Evolutionary conservation across 2,888 invertebrate species (phyloP).

Genomic region (Neelides folsomi): DNA sequence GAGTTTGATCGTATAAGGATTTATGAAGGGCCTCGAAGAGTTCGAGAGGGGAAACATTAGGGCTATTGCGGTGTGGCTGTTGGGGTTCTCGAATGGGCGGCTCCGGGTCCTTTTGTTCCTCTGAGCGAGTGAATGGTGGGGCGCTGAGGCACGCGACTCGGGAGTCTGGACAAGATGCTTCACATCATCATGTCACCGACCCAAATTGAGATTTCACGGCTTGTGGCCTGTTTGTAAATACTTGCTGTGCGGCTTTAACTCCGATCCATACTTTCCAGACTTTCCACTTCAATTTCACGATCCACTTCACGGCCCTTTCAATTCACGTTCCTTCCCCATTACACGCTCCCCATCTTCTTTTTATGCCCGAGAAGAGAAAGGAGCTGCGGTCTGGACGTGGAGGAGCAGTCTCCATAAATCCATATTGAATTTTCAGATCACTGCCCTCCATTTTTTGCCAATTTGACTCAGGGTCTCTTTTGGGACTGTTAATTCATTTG

Average conservation of each 20-base stretch:
- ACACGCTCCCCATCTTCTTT: no score
- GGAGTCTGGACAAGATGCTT: constrained; percentile 21
- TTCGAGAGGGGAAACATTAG: constrained; percentile 6
- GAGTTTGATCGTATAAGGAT: no score
- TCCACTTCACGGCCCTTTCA: background rate
- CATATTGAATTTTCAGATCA: no score
- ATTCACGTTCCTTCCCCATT: background rate
- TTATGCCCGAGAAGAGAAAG: no score
- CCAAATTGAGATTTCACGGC: constrained; percentile 32
- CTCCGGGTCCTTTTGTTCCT: background rate
- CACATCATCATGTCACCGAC: constrained; percentile 25
- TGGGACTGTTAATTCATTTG: no score
- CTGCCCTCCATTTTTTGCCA: no score
- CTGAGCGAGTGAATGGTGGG: constrained; percentile 6
- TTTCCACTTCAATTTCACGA: constrained; percentile 17
- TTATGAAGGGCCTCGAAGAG: background rate
- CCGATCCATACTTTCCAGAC: constrained; percentile 6
- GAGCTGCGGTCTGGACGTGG: no score
- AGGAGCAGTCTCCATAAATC: no score
- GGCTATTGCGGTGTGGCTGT: background rate
- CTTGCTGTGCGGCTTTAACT: constrained; percentile 26
- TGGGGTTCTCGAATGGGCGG: constrained; percentile 3
- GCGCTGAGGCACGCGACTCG: constrained; percentile 18
- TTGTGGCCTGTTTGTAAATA: constrained; percentile 32
- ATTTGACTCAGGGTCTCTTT: no score